These are phyloP conservation scores for Parnassius smintheus DNA, from an alignment of 2,888 invertebrate species.

Conservation along the genomic window DNA sequence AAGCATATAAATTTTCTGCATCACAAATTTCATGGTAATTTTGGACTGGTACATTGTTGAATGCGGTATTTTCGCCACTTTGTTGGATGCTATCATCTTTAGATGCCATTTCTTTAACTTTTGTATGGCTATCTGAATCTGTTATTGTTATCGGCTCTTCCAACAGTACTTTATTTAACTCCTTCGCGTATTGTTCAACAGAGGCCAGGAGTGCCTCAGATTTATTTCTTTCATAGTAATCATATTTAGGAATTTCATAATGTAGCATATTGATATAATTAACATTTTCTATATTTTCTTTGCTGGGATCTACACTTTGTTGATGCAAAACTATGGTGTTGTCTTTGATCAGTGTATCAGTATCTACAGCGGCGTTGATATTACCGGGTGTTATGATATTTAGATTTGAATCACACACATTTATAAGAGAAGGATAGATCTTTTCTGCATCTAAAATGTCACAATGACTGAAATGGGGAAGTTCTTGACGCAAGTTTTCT, in stretches of 20 bases:
- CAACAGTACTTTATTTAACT: not conserved
- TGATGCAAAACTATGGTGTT: not conserved
- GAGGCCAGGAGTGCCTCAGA: constrained; percentile 43
- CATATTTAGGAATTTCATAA: constrained; percentile 41
- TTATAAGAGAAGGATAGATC: constrained; percentile 18
- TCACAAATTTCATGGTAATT: constrained; percentile 53
- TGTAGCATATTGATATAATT: not conserved
- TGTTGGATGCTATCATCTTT: no score
- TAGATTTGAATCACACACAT: not conserved
- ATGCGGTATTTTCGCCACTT: constrained; percentile 7
- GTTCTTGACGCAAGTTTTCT: constrained; percentile 27
- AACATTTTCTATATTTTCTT: not conserved
- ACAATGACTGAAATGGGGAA: constrained; percentile 33
- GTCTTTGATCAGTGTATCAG: not conserved
- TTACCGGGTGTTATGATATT: not conserved
- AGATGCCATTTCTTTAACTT: no score
- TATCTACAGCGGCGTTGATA: not conserved
- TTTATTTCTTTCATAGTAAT: constrained; percentile 50
- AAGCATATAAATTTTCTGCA: constrained; percentile 37
- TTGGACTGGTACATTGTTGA: constrained; percentile 36
- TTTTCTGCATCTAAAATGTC: constrained; percentile 36
- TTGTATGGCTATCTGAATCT: no score
- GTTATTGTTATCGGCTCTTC: no score
- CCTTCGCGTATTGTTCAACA: not conserved
- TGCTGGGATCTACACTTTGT: not conserved